Evolutionary conservation across 2,797 vertebrate species (phyloP).

Genomic region (Sebastes hubbsi): DNA sequence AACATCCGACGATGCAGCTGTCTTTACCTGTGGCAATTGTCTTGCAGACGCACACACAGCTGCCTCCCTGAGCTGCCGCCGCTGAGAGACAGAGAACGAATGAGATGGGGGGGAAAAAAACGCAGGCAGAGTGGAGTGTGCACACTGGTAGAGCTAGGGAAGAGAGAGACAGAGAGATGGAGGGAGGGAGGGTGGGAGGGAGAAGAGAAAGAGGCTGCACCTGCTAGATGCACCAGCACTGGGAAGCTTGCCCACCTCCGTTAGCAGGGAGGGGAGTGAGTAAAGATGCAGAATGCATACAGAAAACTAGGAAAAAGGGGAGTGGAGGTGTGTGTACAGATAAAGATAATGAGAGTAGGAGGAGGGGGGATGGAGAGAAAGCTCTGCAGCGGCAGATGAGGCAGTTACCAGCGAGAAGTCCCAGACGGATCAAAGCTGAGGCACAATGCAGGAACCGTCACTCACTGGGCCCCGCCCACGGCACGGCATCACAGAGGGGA

Average conservation of each 20-base stretch:
- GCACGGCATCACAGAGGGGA: slow-evolving; percentile 19
- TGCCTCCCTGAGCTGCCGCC: slow-evolving; percentile 69
- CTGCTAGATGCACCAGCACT: slow-evolving; percentile 81
- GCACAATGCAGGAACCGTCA: slow-evolving; percentile 57
- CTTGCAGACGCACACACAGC: slow-evolving; percentile 63
- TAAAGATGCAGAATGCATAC: slow-evolving; percentile 67
- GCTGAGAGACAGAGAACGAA: slow-evolving; percentile 66
- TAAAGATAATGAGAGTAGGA: slow-evolving; percentile 59
- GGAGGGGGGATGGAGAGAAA: background rate
- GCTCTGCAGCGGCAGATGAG: slow-evolving; percentile 59
- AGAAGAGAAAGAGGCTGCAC: slow-evolving; percentile 66
- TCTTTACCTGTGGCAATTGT: slow-evolving; percentile 65
- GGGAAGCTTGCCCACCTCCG: slow-evolving; percentile 80
- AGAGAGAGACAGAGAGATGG: slow-evolving; percentile 31
- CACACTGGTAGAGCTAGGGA: slow-evolving; percentile 61
- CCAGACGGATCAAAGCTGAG: slow-evolving; percentile 58
- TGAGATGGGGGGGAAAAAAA: slow-evolving; percentile 27
- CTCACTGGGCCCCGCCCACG: slow-evolving; percentile 54
- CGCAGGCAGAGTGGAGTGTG: slow-evolving; percentile 64
- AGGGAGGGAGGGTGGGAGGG: background rate
- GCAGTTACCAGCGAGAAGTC: slow-evolving; percentile 51
- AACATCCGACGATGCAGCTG: slow-evolving; percentile 62
- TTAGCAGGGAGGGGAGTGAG: slow-evolving; percentile 64
- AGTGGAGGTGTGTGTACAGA: slow-evolving; percentile 57
- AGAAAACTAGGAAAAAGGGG: slow-evolving; percentile 36